These are phyloP conservation scores for Apis dorsata DNA, from an alignment of 1,140 invertebrate genomes.

Conservation along the genomic window DNA sequence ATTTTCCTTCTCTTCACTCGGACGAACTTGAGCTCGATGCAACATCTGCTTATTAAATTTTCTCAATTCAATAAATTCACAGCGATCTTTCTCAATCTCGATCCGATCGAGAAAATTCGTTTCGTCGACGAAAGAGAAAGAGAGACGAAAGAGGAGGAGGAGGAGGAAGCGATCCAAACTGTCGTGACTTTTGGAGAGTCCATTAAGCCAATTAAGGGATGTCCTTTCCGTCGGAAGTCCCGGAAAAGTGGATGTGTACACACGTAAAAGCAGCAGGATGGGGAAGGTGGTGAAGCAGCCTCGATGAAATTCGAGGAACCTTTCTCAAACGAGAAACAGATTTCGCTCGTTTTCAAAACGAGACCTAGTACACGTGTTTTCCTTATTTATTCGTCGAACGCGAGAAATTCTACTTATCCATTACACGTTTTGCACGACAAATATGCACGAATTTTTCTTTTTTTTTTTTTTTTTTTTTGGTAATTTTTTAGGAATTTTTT, in stretches of 20 bases:
- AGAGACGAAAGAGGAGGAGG: background rate
- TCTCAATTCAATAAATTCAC: too few relatives aligned
- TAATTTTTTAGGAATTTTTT: too few relatives aligned
- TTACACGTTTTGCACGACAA: background rate
- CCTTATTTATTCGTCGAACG: background rate
- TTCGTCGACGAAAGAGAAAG: background rate
- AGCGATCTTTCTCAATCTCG: background rate
- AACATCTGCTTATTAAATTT: too few relatives aligned
- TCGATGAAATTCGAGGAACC: conserved; percentile 61
- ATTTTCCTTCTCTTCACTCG: conserved; percentile 22
- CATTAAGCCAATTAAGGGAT: conserved; percentile 61
- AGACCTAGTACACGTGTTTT: background rate
- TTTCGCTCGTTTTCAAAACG: conserved; percentile 49
- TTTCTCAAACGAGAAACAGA: conserved; percentile 66
- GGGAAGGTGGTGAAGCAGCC: conserved; percentile 34
- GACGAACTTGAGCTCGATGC: too few relatives aligned
- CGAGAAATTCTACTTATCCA: background rate
- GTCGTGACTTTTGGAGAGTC: conserved; percentile 47
- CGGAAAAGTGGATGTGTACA: conserved; percentile 58
- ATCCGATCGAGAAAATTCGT: background rate
- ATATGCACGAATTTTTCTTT: too few relatives aligned
- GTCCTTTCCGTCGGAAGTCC: conserved; percentile 69
- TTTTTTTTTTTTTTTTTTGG: too few relatives aligned
- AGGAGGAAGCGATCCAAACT: conserved; percentile 27
- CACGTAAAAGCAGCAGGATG: conserved; percentile 41